Base-by-base conservation (phyloP, 2,888 invertebrate species). In the Bursaphelenchus okinawaensis region DNA sequence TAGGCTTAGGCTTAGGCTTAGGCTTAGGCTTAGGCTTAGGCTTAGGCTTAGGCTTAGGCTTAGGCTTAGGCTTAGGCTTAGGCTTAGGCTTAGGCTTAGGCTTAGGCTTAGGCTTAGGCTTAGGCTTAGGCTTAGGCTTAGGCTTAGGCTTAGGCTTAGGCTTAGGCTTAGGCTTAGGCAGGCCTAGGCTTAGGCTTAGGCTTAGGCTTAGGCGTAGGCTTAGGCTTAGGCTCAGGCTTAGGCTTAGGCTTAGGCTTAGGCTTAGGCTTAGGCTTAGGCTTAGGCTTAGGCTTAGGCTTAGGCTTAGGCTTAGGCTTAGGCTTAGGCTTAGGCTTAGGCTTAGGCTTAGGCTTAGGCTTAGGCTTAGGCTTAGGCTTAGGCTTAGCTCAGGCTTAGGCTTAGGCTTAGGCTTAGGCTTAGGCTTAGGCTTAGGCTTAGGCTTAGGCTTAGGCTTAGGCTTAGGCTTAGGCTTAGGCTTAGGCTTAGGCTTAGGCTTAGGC, bases 1-100 rank as follows among this genome's bases (percentile, higher is more conserved):
- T 61, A 54, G 61, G 61, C 61, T 61, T 61, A 54, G 61, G 61
- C 61, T 61, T 61, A 54, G 61, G 61, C 55, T 55, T 55, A 55
- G 31, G 59, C 52, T 58, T 61, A 54, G 61, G 61, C 61, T 61
- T 61, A 54, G 61, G 61, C 61, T 61, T 61, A 54, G 61, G 61
- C 61, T 61, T 61, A 54, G 52, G 61, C 61, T 61, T 61, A 54
- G 61, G 61, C 61, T 61, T 61, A 51, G 61, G 26, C 28, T 61
- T 26, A 9, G 61, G 26, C 59, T 58, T 52, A 51, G 61, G 51
- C 52, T 60, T 51, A 51, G 61, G 51, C 52, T 61, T 52, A 52
- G 61, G 52, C 52, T 61, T 29, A 29, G 31, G 31, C 31, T 29
- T 29, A 29, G 31, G 31, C 31, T 29, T 29, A 29, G 31, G n/a